Percentiles rank a stretch among this genome's conserved stretches.
phyloP scores from a whole-genome alignment of 2,888 invertebrate genomes.

The Myopa tessellatipennis region DNA sequence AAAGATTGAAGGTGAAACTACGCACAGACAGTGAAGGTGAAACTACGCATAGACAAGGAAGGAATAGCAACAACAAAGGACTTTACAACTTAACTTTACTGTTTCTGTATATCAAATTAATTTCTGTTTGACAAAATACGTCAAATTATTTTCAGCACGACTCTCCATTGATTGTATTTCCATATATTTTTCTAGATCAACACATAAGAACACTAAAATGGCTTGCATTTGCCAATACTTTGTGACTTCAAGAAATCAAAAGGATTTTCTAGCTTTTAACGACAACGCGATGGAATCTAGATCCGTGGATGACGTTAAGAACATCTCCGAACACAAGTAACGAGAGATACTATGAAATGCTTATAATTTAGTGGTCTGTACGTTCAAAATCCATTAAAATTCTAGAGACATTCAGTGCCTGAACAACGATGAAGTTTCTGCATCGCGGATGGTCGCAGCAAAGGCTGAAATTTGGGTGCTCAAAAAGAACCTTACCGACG shows the following conservation, averaged over 20 bases:
- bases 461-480: conserved; percentile 62
- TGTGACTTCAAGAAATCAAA: conserved; percentile 46
- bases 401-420: conserved; percentile 23
- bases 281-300: conserved; percentile 11
- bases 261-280: not conserved
- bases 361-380: conserved; percentile 40
- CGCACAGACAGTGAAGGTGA: too few relatives aligned
- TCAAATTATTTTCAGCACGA: too few relatives aligned
- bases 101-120: too few relatives aligned
- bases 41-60: too few relatives aligned
- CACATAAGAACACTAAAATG: conserved; percentile 43
- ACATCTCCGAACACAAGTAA: conserved; percentile 39
- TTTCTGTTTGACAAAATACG: too few relatives aligned
- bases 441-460: conserved; percentile 56
- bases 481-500: conserved; percentile 55
- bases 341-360: not conserved
- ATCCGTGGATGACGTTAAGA: conserved; percentile 17
- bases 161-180: too few relatives aligned
- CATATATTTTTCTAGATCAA: too few relatives aligned
- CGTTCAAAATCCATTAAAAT: not conserved
- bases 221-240: conserved; percentile 58
- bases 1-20: too few relatives aligned
- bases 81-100: too few relatives aligned
- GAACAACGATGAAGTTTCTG: conserved; percentile 47
- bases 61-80: too few relatives aligned